Conservation (phyloP, 2,797 vertebrate species). For the Cyclopterus lumpus region DNA sequence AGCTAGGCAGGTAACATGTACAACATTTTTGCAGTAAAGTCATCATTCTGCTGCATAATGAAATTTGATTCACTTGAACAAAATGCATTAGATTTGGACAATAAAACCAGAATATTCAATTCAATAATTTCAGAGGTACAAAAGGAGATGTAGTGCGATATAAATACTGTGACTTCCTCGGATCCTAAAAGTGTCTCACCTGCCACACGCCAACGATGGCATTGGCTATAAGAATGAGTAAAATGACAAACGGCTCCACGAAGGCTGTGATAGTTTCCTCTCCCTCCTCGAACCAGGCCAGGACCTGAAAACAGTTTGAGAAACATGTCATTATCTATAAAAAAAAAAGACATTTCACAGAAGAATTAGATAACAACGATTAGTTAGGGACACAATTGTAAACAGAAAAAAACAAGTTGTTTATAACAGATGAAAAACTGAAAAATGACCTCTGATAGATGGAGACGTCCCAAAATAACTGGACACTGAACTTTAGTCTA, state of each 20-base stretch:
- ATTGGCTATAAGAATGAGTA: conserved; percentile 98
- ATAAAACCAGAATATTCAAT: not conserved
- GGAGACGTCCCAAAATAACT: not conserved
- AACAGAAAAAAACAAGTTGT: not conserved
- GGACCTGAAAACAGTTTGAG: conserved; percentile 84
- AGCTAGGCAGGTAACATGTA: not conserved
- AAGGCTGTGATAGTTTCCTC: conserved; percentile 99
- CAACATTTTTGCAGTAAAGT: not conserved
- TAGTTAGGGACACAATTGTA: not conserved
- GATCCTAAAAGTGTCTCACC: conserved; percentile 83
- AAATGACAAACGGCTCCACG: conserved; percentile 99
- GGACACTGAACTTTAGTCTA: not conserved
- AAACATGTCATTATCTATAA: not conserved
- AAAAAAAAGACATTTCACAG: conserved; percentile 2
- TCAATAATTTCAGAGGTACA: not conserved
- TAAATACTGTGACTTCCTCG: not conserved
- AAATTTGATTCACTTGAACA: not conserved
- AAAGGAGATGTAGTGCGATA: not conserved
- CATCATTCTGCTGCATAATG: not conserved
- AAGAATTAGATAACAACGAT: not conserved
- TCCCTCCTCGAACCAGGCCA: conserved; percentile 99
- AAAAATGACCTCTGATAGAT: not conserved
- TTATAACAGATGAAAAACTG: not conserved
- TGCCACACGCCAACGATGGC: conserved; percentile 99
- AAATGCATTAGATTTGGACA: not conserved